Conservation (phyloP, 2,113 vertebrate genomes). For the Telmatochromis bifrenatus region DNA sequence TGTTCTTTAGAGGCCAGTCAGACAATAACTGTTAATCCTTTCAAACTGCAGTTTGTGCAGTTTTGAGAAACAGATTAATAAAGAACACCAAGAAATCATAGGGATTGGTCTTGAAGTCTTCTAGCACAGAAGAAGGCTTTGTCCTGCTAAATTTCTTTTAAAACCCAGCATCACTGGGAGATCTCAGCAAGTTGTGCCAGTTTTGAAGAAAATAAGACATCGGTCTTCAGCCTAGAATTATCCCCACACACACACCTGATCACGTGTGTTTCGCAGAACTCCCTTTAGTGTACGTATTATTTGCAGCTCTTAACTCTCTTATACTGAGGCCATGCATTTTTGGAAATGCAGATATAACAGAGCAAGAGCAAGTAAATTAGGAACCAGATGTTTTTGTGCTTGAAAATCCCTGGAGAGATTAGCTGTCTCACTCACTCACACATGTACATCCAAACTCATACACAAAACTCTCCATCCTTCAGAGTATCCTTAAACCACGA, state of each 20-base stretch:
- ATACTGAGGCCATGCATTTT: conserved; percentile 18
- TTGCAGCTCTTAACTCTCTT: not conserved
- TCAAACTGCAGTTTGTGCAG: not conserved
- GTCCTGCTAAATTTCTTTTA: not conserved
- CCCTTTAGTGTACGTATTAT: not conserved
- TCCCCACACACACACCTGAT: not conserved
- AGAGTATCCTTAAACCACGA: not conserved
- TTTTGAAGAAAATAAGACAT: not conserved
- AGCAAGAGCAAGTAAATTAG: not conserved
- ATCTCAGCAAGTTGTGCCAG: conserved; percentile 1
- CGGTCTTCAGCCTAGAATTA: not conserved
- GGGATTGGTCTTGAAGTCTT: not conserved
- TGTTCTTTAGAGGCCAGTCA: not conserved
- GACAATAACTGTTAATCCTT: not conserved
- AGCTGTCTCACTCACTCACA: not conserved
- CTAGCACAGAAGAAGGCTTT: not conserved
- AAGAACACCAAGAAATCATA: not conserved
- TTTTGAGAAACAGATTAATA: not conserved
- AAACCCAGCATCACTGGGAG: not conserved
- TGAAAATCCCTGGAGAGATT: not conserved
- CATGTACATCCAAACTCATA: not conserved
- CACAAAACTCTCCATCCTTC: not conserved
- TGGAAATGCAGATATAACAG: not conserved
- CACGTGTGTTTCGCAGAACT: not conserved
- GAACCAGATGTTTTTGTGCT: conserved; percentile 19